phyloP scores from a whole-genome alignment of 2,797 vertebrate species.

The Gambelia wislizenii region DNA sequence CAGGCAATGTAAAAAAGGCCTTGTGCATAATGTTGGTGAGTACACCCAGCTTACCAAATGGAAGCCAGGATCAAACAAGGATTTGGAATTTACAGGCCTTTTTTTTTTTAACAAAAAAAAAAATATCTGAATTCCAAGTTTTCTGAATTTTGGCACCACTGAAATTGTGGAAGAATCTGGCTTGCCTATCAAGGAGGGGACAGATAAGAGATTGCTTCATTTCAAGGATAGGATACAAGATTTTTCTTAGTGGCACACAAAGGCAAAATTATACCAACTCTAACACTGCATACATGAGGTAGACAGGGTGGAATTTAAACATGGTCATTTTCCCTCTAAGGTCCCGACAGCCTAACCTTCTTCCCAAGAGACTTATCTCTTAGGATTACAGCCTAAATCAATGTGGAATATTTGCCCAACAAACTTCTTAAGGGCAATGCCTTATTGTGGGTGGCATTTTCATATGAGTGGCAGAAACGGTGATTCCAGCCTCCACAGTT shows the following conservation, averaged over 20 bases:
- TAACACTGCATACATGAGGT: not conserved
- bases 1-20: not conserved
- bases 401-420: not conserved
- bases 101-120: too few relatives aligned
- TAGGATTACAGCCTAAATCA: constrained; percentile 5
- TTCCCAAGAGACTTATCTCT: constrained; percentile 27
- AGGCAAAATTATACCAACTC: constrained; percentile 16
- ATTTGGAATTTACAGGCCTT: not conserved
- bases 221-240: not conserved
- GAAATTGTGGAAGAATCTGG: not conserved
- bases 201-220: not conserved
- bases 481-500: constrained; percentile 8
- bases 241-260: not conserved
- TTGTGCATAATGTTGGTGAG: not conserved
- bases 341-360: constrained; percentile 29
- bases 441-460: constrained; percentile 20
- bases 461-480: constrained; percentile 9
- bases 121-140: not conserved
- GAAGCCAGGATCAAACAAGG: not conserved
- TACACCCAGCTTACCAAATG: not conserved
- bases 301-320: constrained; percentile 41
- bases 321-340: constrained; percentile 10
- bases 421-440: constrained; percentile 1
- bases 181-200: not conserved
- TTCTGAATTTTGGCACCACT: not conserved